Conservation (phyloP, 2,797 vertebrate genomes). For the Scolopax rusticola region DNA sequence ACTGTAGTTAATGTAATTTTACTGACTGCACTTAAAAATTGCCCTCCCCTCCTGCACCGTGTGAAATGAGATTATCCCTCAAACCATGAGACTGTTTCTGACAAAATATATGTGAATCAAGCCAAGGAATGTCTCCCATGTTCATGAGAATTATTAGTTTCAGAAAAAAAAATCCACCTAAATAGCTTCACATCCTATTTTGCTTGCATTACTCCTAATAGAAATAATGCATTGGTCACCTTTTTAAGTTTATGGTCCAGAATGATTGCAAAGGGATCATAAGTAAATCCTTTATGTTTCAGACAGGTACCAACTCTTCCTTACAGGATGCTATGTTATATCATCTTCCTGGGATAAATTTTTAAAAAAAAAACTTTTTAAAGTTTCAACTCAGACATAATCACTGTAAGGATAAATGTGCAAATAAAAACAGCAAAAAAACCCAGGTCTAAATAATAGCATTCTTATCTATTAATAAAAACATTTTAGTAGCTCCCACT, state of each 20-base stretch:
- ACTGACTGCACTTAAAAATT: constrained; percentile 45
- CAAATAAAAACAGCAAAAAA: neutral
- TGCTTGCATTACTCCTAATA: neutral
- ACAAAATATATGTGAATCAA: neutral
- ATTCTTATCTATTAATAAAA: neutral
- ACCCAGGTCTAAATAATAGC: neutral
- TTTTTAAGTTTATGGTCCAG: neutral
- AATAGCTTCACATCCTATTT: neutral
- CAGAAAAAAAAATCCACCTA: neutral
- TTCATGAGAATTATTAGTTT: neutral
- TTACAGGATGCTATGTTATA: neutral
- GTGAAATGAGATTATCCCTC: constrained; percentile 53
- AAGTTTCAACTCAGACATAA: neutral
- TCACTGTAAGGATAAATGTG: neutral
- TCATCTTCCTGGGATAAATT: neutral
- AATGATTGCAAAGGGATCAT: neutral
- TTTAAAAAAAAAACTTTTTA: neutral
- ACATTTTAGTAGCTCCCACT: neutral
- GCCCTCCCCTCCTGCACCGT: neutral
- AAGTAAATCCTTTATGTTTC: neutral
- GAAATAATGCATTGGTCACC: neutral
- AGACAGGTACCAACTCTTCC: neutral
- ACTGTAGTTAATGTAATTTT: constrained; percentile 54
- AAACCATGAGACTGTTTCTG: constrained; percentile 11
- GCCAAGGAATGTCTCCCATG: neutral